These are phyloP conservation scores for Caenorhabditis auriculariae DNA, from an alignment of 2,888 invertebrate genomes.

Conservation along the genomic window DNA sequence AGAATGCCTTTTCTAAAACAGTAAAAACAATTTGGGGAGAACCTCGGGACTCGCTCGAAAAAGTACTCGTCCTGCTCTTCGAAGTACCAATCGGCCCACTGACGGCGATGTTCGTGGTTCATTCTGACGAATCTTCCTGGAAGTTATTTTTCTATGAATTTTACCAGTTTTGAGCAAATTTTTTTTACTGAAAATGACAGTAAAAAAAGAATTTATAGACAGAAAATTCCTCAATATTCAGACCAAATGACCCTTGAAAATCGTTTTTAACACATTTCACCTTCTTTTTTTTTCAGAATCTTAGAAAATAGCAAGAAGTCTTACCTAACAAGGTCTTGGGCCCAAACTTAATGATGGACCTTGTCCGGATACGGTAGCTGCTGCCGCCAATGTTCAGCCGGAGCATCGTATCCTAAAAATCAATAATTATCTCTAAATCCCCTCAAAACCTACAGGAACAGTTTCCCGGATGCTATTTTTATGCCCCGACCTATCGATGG, in stretches of 20 bases:
- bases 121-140: constrained; percentile 53
- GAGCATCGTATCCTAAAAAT: constrained; percentile 52
- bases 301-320: too few species aligned
- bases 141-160: neutral
- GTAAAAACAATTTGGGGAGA: neutral
- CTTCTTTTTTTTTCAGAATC: neutral
- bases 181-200: too few species aligned
- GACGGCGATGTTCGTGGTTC: constrained; percentile 60
- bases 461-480: constrained; percentile 35
- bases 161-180: neutral
- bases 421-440: neutral
- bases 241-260: too few species aligned
- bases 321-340: constrained; percentile 50
- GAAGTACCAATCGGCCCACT: constrained; percentile 61
- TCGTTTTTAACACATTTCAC: neutral
- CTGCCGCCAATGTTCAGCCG: constrained; percentile 60
- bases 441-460: constrained; percentile 6
- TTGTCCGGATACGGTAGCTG: constrained; percentile 56
- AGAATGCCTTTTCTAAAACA: neutral
- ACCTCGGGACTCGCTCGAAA: constrained; percentile 60
- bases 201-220: neutral
- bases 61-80: constrained; percentile 61
- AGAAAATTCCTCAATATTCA: neutral
- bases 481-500: constrained; percentile 39
- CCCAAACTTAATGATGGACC: constrained; percentile 57